Base-by-base conservation (phyloP, 1,140 invertebrate species). In the Idris sp. region DNA sequence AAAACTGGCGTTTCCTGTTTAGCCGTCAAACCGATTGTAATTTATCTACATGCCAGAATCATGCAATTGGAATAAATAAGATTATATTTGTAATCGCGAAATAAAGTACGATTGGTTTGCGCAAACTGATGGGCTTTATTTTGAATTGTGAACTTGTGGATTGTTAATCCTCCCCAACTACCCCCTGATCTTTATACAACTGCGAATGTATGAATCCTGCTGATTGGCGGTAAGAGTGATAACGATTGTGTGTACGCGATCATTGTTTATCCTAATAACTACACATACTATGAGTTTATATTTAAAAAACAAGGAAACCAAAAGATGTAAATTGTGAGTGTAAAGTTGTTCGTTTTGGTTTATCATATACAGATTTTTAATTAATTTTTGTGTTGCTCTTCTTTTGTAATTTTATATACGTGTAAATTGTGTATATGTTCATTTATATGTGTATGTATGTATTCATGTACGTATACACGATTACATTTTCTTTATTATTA, bases 111-210 rank as follows among this genome's bases (percentile, higher is more conserved):
- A 62, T 33, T 30, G 44, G 36, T 33, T 49, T 40, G 35, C 3
- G 4, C 10, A 2, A 30, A 15, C 8, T n/a, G 53, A 51, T 69
- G 53, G 51, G 53, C 54, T 61, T 31, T 22, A 46, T 25, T 46
- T 75, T 53, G 76, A 81, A 75, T 79, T 74, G 71, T 79, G 41
- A 1, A 56, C 71, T 76, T 81, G 76, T 78, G 56, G 10, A 10
- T 22, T n/a, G n/a, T n/a, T n/a, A n/a, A n/a, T n/a, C n/a, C 35
- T 18, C 4, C 7, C 65, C 64, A 65, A 48, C 74, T 25, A 11
- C 1, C 18, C 69, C 69, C 30, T 7, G 67, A 69, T 69, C 68
- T 75, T 76, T 72, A 62, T 78, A 78, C 40, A 30, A 15, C 43
- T 46, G 18, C 19, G 44, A 49, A 22, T 35, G 36, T 25, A 25